Percentiles rank a stretch among this genome's conserved stretches.
Evolutionary conservation across 2,113 vertebrate species (phyloP).

Genomic region (Passer domesticus): DNA sequence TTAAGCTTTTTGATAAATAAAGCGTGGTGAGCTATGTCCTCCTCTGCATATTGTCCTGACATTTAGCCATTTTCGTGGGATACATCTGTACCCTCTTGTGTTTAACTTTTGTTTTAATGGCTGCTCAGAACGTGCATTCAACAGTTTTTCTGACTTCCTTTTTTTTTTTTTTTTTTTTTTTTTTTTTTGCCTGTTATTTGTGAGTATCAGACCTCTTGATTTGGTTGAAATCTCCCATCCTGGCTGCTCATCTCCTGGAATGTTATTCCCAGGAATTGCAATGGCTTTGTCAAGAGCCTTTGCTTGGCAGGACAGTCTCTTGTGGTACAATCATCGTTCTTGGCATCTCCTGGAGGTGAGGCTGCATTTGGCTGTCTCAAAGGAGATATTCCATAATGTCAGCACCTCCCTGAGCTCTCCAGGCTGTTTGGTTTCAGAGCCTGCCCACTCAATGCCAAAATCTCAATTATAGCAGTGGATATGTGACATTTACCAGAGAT

Average conservation of each 20-base stretch:
- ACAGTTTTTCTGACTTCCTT: background rate
- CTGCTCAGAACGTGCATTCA: background rate
- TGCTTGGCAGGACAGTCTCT: background rate
- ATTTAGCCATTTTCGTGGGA: background rate
- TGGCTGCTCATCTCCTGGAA: background rate
- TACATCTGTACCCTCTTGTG: background rate
- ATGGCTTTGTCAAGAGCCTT: background rate
- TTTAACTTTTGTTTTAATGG: background rate
- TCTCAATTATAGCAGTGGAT: background rate
- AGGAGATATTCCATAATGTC: rapidly evolving
- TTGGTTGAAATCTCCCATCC: background rate
- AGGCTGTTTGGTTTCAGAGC: background rate
- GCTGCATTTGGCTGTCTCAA: background rate
- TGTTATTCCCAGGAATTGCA: background rate
- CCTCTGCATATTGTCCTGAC: background rate
- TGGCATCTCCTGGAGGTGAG: background rate
- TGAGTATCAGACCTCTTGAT: background rate
- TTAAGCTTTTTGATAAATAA: constrained; percentile 36
- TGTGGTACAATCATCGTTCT: rapidly evolving
- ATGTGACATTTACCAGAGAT: background rate
- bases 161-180: rapidly evolving
- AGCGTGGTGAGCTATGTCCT: background rate
- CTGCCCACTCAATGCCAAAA: background rate
- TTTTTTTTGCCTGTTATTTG: background rate
- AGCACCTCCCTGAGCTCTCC: background rate